Base-by-base conservation (phyloP, 2,113 vertebrate species). In the Trematomus loennbergii region DNA sequence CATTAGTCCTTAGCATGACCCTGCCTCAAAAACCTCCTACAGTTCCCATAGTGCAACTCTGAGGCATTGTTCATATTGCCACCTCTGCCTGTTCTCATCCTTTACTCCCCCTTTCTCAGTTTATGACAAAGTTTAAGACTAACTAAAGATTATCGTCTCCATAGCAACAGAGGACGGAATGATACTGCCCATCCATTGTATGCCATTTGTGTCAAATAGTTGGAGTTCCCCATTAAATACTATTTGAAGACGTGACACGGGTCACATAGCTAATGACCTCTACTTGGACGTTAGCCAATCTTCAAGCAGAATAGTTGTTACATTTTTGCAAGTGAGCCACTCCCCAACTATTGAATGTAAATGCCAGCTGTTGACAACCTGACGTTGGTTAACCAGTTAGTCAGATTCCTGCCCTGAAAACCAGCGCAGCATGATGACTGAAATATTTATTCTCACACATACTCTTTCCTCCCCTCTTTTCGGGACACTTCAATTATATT, bases 321-420 rank as follows among this genome's bases (percentile, higher is more conserved):
- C 9, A 36, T 62, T 57, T 68, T 46, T 65, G n/a, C 18, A 50
- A 22, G 40, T 68, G 58, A 67, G 68, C 48, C 29, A 18, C 29
- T 69, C 58, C 22, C 12, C 11, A 43, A 2, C 65, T 55, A 53
- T 25, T 50, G 22, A 9, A 2, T 49, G 29, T 36, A 50, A 64
- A 57, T 20, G 75, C 59, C 22, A 57, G 13, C 69, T 6, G 67
- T 62, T 74, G 54, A 79, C 57, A 77, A 57, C 20, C 43, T 53
- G 36, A 3, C 29, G 36, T 63, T 77, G 76, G 81, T 79, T 78
- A 82, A 73, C 67, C 81, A 79, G 82, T 63, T 40, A 72, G 72
- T 86, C 54, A 76, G 73, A 81, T 81, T 75, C 49, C 2, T 66
- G 69, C 71, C 15, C 36, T 16, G 48, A 63, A 63, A 61, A 65